Evolutionary conservation across 2,797 vertebrate species (phyloP).

Genomic region (Vespertilio murinus): DNA sequence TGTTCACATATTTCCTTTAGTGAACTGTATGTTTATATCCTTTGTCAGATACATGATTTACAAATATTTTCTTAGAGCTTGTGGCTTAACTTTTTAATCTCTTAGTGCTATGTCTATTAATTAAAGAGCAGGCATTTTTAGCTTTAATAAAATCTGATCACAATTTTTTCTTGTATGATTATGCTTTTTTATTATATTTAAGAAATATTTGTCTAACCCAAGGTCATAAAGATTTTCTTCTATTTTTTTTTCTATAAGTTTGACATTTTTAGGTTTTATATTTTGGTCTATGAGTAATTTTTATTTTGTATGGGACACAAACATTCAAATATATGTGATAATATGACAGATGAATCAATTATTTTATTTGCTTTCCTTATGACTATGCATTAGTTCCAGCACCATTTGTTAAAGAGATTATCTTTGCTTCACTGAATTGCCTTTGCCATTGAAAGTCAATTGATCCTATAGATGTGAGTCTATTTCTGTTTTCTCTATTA

Average conservation of each 20-base stretch:
- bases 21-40: neutral
- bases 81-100: neutral
- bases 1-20: neutral
- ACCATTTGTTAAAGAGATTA: neutral
- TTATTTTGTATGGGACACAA: neutral
- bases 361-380: neutral
- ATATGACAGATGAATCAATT: neutral
- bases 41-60: neutral
- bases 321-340: neutral
- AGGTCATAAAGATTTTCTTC: neutral
- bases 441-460: neutral
- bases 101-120: neutral
- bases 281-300: neutral
- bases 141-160: neutral
- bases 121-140: neutral
- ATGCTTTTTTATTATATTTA: neutral
- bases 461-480: neutral
- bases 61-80: neutral
- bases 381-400: neutral
- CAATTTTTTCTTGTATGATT: neutral
- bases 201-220: neutral
- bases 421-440: neutral
- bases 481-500: neutral
- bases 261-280: neutral
- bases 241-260: neutral